These are phyloP conservation scores for Crypturellus tataupa DNA, from an alignment of 2,797 vertebrate genomes.

Conservation along the genomic window DNA sequence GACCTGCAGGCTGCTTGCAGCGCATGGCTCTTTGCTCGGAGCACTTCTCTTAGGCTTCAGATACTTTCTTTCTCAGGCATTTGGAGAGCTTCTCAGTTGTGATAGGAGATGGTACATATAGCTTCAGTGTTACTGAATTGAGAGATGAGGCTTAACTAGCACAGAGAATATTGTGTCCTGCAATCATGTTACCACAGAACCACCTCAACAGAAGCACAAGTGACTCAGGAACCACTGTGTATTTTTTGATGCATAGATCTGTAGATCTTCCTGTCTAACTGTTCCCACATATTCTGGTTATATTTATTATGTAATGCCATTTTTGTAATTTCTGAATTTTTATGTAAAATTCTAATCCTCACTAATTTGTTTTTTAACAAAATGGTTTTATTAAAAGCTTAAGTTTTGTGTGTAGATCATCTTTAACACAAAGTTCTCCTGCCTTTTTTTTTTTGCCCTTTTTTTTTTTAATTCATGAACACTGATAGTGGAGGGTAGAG, in stretches of 20 bases:
- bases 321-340: slow-evolving; percentile 73
- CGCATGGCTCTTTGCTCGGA: neutral
- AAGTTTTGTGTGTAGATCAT: slow-evolving; percentile 25
- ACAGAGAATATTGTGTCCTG: neutral
- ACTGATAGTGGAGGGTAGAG: rapidly evolving
- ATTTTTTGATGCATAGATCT: slow-evolving; percentile 1
- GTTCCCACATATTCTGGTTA: slow-evolving; percentile 28
- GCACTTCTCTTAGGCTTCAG: neutral
- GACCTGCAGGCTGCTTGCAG: neutral
- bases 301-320: slow-evolving; percentile 70
- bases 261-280: neutral
- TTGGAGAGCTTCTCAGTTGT: neutral
- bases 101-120: neutral
- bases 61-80: neutral
- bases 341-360: slow-evolving; percentile 60
- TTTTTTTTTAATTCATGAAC: neutral
- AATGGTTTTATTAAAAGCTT: slow-evolving; percentile 68
- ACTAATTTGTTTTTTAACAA: slow-evolving; percentile 51
- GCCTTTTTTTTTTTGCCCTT: neutral
- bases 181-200: neutral
- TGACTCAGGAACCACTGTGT: slow-evolving; percentile 45
- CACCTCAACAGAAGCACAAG: neutral
- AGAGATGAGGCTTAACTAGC: neutral
- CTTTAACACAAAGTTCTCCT: neutral
- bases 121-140: neutral